Conservation (phyloP, 2,113 vertebrate species). For the Pycnonotus jocosus region DNA sequence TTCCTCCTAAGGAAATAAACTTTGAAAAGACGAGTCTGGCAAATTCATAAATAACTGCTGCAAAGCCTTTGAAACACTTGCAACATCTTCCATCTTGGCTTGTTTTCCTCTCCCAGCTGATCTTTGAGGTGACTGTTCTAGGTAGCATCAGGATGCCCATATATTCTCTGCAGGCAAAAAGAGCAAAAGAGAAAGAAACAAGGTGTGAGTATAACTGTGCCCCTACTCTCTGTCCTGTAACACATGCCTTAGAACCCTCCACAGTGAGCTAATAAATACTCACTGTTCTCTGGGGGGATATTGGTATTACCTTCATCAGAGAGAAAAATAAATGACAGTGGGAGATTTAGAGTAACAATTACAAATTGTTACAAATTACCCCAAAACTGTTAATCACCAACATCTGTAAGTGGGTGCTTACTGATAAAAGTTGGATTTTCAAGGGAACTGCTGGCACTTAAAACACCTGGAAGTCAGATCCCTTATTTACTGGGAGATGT, state of each 20-base stretch:
- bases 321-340: not conserved
- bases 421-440: not conserved
- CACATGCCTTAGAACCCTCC: not conserved
- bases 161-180: constrained; percentile 63
- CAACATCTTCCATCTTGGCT: constrained; percentile 52
- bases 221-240: not conserved
- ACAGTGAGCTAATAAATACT: not conserved
- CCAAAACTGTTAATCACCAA: not conserved
- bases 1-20: constrained; percentile 47
- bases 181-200: not conserved
- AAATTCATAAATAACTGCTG: constrained; percentile 56
- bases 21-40: constrained; percentile 22
- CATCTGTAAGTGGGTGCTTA: not conserved
- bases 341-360: not conserved
- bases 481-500: not conserved
- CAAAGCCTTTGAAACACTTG: constrained; percentile 47
- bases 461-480: not conserved
- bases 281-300: not conserved
- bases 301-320: not conserved
- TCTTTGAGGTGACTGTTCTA: constrained; percentile 28
- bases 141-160: constrained; percentile 67
- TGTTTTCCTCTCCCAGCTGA: constrained; percentile 8
- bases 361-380: too few species aligned
- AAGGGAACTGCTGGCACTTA: not conserved
- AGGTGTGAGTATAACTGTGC: not conserved